Conservation (phyloP, 2,888 invertebrate genomes). For the Phlogophora meticulosa region DNA sequence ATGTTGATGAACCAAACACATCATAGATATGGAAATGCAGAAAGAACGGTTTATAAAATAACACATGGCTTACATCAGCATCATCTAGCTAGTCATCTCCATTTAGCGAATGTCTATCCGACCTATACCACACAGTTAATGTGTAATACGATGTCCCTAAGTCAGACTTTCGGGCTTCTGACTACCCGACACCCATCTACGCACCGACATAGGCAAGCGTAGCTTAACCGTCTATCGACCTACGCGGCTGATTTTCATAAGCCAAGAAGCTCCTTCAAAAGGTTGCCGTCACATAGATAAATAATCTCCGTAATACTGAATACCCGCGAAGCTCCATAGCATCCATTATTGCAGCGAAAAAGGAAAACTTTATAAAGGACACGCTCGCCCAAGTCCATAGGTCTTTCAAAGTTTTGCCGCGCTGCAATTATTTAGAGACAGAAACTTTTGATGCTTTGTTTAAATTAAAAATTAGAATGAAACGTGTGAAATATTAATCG, state of each 20-base stretch:
- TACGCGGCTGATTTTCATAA: too few relatives aligned
- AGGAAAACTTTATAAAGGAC: slow-evolving; percentile 60
- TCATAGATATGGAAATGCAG: background rate
- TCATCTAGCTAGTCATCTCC: too few relatives aligned
- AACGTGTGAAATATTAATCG: slow-evolving; percentile 11
- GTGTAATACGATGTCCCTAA: too few relatives aligned
- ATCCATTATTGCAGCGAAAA: slow-evolving; percentile 56
- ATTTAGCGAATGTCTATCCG: too few relatives aligned
- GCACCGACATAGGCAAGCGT: too few relatives aligned
- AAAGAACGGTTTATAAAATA: background rate
- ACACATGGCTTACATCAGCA: too few relatives aligned
- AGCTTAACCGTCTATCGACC: too few relatives aligned
- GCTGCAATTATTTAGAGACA: slow-evolving; percentile 61
- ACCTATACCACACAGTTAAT: too few relatives aligned
- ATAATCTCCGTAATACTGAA: slow-evolving; percentile 7
- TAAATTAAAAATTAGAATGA: slow-evolving; percentile 32
- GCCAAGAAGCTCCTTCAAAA: background rate
- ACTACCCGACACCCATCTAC: too few relatives aligned
- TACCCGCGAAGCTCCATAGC: slow-evolving; percentile 33
- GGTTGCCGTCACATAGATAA: slow-evolving; percentile 8
- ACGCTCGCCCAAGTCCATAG: slow-evolving; percentile 47
- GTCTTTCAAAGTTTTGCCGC: slow-evolving; percentile 57
- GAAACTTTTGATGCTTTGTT: slow-evolving; percentile 51
- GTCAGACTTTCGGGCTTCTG: too few relatives aligned
- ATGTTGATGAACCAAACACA: slow-evolving; percentile 8